phyloP scores from a whole-genome alignment of 2,113 vertebrate species.

The Pao palembangensis region DNA sequence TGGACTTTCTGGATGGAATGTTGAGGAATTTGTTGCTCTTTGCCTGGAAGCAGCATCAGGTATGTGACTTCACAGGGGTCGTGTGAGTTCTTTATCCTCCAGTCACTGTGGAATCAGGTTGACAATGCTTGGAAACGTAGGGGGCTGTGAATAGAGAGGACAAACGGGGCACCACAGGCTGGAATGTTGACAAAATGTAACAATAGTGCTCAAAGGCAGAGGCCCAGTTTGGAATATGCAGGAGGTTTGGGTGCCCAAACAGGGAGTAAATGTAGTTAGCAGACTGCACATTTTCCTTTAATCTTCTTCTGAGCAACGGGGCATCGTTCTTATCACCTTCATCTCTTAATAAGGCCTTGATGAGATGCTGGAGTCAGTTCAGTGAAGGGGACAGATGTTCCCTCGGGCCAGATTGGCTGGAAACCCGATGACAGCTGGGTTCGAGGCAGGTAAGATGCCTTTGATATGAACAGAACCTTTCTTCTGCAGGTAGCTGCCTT shows the following conservation, averaged over 20 bases:
- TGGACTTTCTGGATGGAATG: conserved; percentile 34
- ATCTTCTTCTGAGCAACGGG: conserved; percentile 2
- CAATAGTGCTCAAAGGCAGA: conserved; percentile 35
- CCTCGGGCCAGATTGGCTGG: conserved; percentile 37
- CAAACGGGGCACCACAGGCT: conserved; percentile 39
- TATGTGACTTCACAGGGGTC: conserved; percentile 42
- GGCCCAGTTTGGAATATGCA: not conserved
- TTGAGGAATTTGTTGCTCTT: conserved; percentile 44
- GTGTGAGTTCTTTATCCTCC: conserved; percentile 46
- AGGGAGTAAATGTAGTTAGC: too few relatives aligned
- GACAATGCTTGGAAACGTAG: conserved; percentile 52
- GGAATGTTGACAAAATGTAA: conserved; percentile 40
- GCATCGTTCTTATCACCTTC: not conserved
- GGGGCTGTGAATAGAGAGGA: conserved; percentile 42
- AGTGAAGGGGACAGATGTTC: conserved; percentile 57
- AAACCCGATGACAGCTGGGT: conserved; percentile 44
- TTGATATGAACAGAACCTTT: conserved; percentile 53
- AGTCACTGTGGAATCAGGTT: conserved; percentile 46
- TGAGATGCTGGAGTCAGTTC: conserved; percentile 52
- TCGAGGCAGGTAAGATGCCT: conserved; percentile 38
- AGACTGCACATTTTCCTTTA: not conserved
- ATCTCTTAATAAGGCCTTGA: conserved; percentile 27
- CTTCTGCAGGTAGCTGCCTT: conserved; percentile 42
- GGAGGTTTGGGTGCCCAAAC: not conserved
- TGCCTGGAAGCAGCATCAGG: conserved; percentile 58